Evolutionary conservation across 2,888 invertebrate species (phyloP).

Genomic region (Criorhina ranunculi): DNA sequence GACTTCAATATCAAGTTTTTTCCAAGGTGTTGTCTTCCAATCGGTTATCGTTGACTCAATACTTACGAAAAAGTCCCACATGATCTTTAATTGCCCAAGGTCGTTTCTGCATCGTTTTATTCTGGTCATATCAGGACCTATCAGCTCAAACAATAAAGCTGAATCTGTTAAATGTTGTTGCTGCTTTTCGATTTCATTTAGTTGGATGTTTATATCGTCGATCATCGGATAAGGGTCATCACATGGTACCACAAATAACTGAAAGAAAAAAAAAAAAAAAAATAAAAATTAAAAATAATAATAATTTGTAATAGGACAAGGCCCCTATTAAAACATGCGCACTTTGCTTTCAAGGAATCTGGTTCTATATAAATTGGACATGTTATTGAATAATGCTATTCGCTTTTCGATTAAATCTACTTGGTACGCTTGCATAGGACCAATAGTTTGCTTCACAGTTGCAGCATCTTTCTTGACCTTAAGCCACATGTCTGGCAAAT

Average conservation of each 20-base stretch:
- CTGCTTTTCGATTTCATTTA: constrained; percentile 88
- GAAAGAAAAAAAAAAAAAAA: constrained; percentile 49
- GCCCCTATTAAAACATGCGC: neutral
- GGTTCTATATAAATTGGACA: constrained; percentile 91
- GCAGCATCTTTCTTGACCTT: constrained; percentile 93
- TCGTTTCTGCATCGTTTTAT: constrained; percentile 91
- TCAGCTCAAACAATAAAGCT: constrained; percentile 93
- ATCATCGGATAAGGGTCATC: constrained; percentile 88
- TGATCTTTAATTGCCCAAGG: constrained; percentile 89
- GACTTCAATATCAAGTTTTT: constrained; percentile 95
- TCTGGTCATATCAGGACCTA: constrained; percentile 92
- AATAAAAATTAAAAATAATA: no score
- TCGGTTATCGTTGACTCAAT: constrained; percentile 93
- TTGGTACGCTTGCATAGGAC: constrained; percentile 94
- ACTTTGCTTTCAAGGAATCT: constrained; percentile 87
- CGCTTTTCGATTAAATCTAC: constrained; percentile 94
- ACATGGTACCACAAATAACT: constrained; percentile 88
- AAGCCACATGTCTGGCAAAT: constrained; percentile 95
- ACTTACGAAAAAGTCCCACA: constrained; percentile 96
- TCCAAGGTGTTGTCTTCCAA: constrained; percentile 98
- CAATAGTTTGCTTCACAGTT: constrained; percentile 93
- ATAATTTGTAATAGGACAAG: neutral
- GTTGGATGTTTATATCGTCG: constrained; percentile 89
- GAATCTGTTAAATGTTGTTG: constrained; percentile 89
- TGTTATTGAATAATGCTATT: constrained; percentile 91